Base-by-base conservation (phyloP, 2,797 vertebrate genomes). In the Etheostoma perlongum region DNA sequence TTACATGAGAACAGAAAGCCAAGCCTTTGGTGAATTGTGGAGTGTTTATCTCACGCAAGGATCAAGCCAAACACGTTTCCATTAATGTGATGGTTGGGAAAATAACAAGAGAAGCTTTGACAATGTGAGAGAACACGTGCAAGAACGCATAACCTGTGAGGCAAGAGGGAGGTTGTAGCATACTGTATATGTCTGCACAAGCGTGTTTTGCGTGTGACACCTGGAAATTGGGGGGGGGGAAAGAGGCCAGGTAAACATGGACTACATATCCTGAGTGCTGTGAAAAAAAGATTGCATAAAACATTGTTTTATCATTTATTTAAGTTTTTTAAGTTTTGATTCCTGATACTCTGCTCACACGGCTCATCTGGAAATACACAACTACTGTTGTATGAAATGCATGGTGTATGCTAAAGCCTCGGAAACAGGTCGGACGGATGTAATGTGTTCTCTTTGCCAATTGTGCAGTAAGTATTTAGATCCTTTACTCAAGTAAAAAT, bases 91-190 rank as follows among this genome's bases (percentile, higher is more conserved):
- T 36, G 33, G 33, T 30, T 42, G 64, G 67, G 65, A 57, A 85
- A 83, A 36, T 60, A 19, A 70, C 78, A 65, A 51, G 14, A 77
- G 63, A 23, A 25, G 65, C 27, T 76, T 40, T 46, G 52, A 77
- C 33, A 60, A 62, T 59, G 47, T 82, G 63, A 70, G 65, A 65
- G 40, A 74, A 76, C 60, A 80, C 19, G 23, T 69, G 67, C 51
- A 52, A 66, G 78, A 74, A 64, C 77, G 74, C 63, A 63, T 64
- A 75, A 77, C 69, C 75, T 78, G 25, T 61, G 62, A 65, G 25
- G 27, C 4, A 4, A 42, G 6, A 21, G 63, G 36, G 60, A 13
- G 23, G 63, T 4, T 15, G 57, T n/a, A 21, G 27, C 8, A 2
- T 49, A n/a, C 30, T 76, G 25, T 69, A n/a, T 19, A 15, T 52